Evolutionary conservation across 2,797 vertebrate species (phyloP).

Genomic region (Menidia menidia): DNA sequence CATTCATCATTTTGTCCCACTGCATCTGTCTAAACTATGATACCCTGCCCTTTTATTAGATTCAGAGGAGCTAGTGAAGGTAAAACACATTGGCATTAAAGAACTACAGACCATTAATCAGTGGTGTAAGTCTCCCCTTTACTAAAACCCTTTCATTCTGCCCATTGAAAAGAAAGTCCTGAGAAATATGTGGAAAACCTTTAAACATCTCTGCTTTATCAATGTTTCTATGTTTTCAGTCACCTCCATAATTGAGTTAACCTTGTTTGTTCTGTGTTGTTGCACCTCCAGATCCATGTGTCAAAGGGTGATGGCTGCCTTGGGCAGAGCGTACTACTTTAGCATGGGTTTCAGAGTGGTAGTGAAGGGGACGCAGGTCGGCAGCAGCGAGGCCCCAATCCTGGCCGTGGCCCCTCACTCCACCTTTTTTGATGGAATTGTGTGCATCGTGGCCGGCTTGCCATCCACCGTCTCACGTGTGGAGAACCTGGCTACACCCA

Average conservation of each 20-base stretch:
- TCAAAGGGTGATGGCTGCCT: conserved; percentile 74
- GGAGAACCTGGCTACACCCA: conserved; percentile 88
- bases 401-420: conserved; percentile 94
- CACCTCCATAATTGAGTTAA: neutral
- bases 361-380: conserved; percentile 87
- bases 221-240: neutral
- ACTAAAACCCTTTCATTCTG: neutral
- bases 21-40: neutral
- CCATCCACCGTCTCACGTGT: conserved; percentile 92
- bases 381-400: conserved; percentile 87
- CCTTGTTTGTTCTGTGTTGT: neutral
- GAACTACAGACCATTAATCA: neutral
- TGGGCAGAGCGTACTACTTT: conserved; percentile 87
- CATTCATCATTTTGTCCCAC: conserved; percentile 2
- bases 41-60: neutral
- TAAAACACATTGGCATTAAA: neutral
- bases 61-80: conserved; percentile 30
- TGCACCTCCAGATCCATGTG: conserved; percentile 75
- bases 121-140: conserved; percentile 46
- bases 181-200: neutral
- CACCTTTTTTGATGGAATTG: conserved; percentile 93
- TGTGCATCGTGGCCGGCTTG: conserved; percentile 88
- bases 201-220: too few species aligned
- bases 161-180: neutral
- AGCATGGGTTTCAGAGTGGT: conserved; percentile 92